Evolutionary conservation across 1,140 invertebrate genomes (phyloP).

Genomic region (Cyphomyrmex costatus): DNA sequence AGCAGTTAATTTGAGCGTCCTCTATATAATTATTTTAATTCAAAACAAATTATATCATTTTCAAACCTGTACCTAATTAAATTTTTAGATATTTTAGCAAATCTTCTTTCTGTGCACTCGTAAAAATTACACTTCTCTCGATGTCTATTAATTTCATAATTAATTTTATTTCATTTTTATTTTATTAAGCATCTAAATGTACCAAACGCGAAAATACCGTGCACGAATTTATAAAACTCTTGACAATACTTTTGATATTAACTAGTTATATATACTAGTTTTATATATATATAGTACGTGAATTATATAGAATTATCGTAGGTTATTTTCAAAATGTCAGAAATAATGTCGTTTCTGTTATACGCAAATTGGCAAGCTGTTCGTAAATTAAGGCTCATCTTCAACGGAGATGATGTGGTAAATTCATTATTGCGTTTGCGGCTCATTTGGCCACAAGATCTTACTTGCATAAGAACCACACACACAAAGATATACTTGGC

Average conservation of each 20-base stretch:
- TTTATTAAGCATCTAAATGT: background rate
- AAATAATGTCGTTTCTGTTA: constrained; percentile 26
- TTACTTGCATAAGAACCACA: constrained; percentile 65
- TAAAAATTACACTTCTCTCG: too few species aligned
- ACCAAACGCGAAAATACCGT: background rate
- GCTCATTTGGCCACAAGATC: constrained; percentile 2
- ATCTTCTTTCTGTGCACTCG: too few species aligned
- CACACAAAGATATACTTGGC: background rate
- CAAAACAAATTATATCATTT: too few species aligned
- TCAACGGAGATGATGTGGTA: background rate
- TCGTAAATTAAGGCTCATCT: background rate
- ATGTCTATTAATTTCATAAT: too few species aligned
- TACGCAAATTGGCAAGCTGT: constrained; percentile 25
- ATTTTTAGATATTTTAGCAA: too few species aligned
- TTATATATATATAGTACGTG: background rate
- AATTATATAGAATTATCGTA: background rate
- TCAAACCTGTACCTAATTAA: too few species aligned
- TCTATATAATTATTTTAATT: too few species aligned
- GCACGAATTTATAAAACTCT: background rate
- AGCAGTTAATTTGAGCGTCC: too few species aligned
- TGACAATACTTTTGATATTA: too few species aligned
- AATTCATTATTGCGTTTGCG: constrained; percentile 24
- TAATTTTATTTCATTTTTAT: background rate
- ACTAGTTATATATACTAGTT: background rate
- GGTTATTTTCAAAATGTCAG: constrained; percentile 10